Evolutionary conservation across 1,140 invertebrate species (phyloP).

Genomic region (Plectrocnemia conspersa): DNA sequence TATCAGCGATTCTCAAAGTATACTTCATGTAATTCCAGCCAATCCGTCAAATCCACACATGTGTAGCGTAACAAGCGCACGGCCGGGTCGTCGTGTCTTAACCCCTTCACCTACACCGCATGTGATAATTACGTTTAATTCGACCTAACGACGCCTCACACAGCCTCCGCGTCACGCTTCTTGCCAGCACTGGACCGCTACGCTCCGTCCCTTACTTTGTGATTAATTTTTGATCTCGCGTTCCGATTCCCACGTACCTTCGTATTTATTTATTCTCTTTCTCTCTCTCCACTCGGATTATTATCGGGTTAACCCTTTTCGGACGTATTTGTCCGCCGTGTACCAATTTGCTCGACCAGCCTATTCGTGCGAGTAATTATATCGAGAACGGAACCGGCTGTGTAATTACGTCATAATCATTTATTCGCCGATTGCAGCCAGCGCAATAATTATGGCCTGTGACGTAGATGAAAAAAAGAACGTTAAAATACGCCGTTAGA

Average conservation of each 20-base stretch:
- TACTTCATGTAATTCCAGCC: too few species aligned
- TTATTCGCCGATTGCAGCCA: constrained; percentile 17
- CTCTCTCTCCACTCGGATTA: constrained; percentile 11
- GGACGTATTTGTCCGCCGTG: not conserved
- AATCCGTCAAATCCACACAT: too few species aligned
- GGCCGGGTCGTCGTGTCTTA: constrained; percentile 20
- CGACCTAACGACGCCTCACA: constrained; percentile 27
- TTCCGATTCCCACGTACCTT: constrained; percentile 31
- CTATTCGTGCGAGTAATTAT: constrained; percentile 26
- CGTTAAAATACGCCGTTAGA: too few species aligned
- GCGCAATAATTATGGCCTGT: constrained; percentile 19
- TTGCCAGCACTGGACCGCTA: constrained; percentile 10
- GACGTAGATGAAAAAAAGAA: not conserved
- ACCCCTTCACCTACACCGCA: constrained; percentile 24
- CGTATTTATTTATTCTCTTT: constrained; percentile 13
- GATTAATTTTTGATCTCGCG: constrained; percentile 33
- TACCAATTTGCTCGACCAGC: not conserved
- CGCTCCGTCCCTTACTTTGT: constrained; percentile 21
- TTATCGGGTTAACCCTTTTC: constrained; percentile 1
- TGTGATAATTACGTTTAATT: constrained; percentile 34
- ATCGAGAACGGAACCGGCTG: not conserved
- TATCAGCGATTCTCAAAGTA: too few species aligned
- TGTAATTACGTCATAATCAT: constrained; percentile 23
- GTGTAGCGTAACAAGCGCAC: too few species aligned
- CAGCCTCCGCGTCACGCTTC: constrained; percentile 23